Evolutionary conservation across 2,797 vertebrate species (phyloP).

Genomic region (Macropodus opercularis): DNA sequence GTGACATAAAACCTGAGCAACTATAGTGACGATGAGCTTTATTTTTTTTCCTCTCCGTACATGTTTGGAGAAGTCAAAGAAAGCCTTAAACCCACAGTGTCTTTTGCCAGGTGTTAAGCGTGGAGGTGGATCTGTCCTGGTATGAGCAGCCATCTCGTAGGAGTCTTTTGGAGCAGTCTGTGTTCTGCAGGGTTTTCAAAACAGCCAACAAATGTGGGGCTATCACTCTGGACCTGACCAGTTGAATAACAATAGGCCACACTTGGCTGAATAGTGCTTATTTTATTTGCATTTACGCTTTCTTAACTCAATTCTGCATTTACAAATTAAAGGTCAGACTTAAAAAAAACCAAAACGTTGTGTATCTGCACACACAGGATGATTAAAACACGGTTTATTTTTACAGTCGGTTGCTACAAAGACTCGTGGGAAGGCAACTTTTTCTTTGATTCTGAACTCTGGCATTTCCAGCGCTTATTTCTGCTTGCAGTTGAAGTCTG

Average conservation of each 20-base stretch:
- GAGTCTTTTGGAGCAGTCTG: constrained; percentile 69
- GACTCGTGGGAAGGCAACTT: not conserved
- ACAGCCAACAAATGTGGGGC: constrained; percentile 31
- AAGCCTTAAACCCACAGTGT: constrained; percentile 55
- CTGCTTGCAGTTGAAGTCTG: constrained; percentile 10
- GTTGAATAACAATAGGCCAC: not conserved
- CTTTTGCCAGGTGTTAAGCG: constrained; percentile 69
- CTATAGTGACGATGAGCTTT: constrained; percentile 15
- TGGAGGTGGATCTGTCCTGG: constrained; percentile 76
- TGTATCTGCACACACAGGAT: not conserved
- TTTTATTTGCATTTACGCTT: not conserved
- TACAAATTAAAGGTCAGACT: not conserved
- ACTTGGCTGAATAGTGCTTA: not conserved
- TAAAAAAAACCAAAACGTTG: not conserved
- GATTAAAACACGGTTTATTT: constrained; percentile 1
- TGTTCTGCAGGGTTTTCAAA: constrained; percentile 50
- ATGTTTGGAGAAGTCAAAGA: constrained; percentile 35
- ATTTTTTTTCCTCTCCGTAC: constrained; percentile 40
- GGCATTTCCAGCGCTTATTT: constrained; percentile 4
- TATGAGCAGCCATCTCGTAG: constrained; percentile 75
- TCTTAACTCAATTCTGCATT: not conserved
- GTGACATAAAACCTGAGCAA: not conserved
- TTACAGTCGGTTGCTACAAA: not conserved
- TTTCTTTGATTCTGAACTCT: constrained; percentile 17
- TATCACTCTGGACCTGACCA: constrained; percentile 24